phyloP scores from a whole-genome alignment of 2,113 vertebrate species.

The Crotophaga sulcirostris region DNA sequence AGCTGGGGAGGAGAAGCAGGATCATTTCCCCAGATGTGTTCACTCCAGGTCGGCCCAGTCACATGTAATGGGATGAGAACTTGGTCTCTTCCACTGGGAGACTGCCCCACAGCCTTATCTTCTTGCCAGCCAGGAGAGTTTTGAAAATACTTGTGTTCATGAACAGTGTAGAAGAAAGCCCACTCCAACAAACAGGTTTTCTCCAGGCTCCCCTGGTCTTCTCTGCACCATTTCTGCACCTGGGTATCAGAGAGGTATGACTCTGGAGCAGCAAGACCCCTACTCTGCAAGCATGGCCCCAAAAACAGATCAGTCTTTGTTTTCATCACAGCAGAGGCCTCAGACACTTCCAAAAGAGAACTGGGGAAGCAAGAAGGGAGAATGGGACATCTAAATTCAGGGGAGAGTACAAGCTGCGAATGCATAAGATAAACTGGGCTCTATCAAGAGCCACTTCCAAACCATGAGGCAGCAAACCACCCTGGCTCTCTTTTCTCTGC shows the following conservation, averaged over 20 bases:
- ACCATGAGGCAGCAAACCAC: background rate
- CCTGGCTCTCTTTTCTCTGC: background rate
- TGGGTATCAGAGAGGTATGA: background rate
- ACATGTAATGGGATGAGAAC: background rate
- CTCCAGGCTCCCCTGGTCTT: background rate
- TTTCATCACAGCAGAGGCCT: background rate
- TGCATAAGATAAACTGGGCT: background rate
- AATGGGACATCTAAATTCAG: background rate
- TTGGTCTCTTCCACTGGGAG: background rate
- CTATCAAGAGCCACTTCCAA: background rate
- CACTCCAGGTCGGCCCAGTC: background rate
- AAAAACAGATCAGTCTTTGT: background rate
- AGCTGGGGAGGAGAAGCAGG: background rate
- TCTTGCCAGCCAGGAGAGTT: background rate
- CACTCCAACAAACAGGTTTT: background rate
- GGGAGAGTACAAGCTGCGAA: background rate
- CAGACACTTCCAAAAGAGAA: background rate
- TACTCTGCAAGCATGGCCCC: background rate
- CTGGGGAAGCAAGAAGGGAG: background rate
- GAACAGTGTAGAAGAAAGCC: background rate
- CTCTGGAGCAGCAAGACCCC: background rate
- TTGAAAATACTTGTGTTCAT: background rate
- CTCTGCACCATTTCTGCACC: background rate
- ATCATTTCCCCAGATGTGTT: background rate
- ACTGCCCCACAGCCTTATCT: background rate